These are phyloP conservation scores for Setophaga petechia DNA, from an alignment of 2,113 vertebrate species.

Conservation along the genomic window DNA sequence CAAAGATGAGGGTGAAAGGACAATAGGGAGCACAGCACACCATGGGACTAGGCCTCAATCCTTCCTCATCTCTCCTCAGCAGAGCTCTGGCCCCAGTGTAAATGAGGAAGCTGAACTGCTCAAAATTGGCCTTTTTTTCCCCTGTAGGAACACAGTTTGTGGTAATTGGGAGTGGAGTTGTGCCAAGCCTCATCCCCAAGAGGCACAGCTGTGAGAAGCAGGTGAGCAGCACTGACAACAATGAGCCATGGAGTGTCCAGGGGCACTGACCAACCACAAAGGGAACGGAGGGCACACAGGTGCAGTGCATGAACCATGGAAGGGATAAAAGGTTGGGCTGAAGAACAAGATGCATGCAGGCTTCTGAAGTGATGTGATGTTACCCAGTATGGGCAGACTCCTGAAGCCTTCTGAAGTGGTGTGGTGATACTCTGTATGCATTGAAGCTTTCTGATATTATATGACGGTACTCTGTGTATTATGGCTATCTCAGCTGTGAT, in stretches of 20 bases:
- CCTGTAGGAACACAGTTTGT: not conserved
- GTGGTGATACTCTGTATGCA: not conserved
- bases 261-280: not conserved
- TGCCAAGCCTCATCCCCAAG: not conserved
- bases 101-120: not conserved
- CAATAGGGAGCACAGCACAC: not conserved
- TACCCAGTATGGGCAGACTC: too few relatives aligned
- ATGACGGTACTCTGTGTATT: not conserved
- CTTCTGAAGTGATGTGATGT: not conserved
- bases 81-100: not conserved
- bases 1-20: too few relatives aligned
- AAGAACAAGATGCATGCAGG: not conserved
- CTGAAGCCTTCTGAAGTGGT: not conserved
- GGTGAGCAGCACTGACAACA: not conserved
- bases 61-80: not conserved
- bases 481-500: not conserved
- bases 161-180: not conserved
- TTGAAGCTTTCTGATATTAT: not conserved
- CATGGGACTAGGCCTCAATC: rapidly evolving
- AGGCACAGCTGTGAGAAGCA: not conserved
- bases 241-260: not conserved
- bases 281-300: not conserved
- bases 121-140: not conserved
- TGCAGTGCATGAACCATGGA: not conserved
- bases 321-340: not conserved